Evolutionary conservation across 2,888 invertebrate species (phyloP).

Genomic region (Meloe dianella): DNA sequence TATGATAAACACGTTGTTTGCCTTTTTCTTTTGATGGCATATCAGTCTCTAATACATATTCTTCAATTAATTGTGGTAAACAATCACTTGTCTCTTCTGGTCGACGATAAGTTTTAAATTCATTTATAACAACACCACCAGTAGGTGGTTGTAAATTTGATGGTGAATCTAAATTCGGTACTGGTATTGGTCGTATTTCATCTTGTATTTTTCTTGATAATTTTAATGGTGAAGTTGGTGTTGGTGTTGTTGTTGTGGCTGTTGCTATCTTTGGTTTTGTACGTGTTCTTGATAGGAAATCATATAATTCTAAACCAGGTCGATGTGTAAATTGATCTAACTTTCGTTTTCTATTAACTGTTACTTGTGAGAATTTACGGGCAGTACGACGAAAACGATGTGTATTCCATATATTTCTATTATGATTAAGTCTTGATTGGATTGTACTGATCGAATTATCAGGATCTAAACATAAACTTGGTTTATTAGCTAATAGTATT

Average conservation of each 20-base stretch:
- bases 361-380: conserved; percentile 75
- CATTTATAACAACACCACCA: conserved; percentile 49
- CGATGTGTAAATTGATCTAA: conserved; percentile 83
- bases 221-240: conserved; percentile 56
- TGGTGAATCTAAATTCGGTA: conserved; percentile 68
- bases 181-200: conserved; percentile 69
- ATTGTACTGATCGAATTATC: conserved; percentile 80
- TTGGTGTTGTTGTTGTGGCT: conserved; percentile 39
- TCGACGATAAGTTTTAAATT: conserved; percentile 58
- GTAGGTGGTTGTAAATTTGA: conserved; percentile 64
- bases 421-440: conserved; percentile 77
- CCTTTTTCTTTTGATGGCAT: conserved; percentile 61
- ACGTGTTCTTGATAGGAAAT: conserved; percentile 65
- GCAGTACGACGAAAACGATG: conserved; percentile 77
- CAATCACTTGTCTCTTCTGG: conserved; percentile 59
- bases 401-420: conserved; percentile 75
- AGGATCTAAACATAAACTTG: conserved; percentile 88
- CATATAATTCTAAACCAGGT: conserved; percentile 77
- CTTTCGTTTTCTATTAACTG: conserved; percentile 87
- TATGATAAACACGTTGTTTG: conserved; percentile 69
- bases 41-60: conserved; percentile 89
- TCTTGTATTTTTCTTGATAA: conserved; percentile 63
- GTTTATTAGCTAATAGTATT: conserved; percentile 82
- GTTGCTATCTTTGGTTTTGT: conserved; percentile 57
- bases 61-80: conserved; percentile 80